Evolutionary conservation across 1,140 invertebrate species (phyloP).

Genomic region (Cotesia glomerata): DNA sequence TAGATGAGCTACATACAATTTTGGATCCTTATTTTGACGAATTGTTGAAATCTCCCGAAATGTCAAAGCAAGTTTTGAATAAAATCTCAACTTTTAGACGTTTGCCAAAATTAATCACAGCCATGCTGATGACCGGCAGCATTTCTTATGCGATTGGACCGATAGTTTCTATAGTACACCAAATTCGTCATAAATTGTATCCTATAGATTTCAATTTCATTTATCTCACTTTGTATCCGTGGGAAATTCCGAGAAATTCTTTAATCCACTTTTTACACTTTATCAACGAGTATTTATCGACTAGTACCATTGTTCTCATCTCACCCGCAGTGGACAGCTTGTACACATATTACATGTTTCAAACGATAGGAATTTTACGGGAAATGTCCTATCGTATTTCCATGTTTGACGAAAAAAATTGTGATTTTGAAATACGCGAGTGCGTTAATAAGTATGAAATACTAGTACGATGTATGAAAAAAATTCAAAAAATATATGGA

Average conservation of each 20-base stretch:
- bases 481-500: conserved; percentile 18
- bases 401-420: conserved; percentile 29
- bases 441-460: conserved; percentile 24
- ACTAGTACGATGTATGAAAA: conserved; percentile 22
- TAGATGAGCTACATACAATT: conserved; percentile 14
- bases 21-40: conserved; percentile 18
- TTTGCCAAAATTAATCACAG: background rate
- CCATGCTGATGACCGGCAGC: background rate
- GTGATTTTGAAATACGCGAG: conserved; percentile 24
- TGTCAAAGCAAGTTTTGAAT: conserved; percentile 12
- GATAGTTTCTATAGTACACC: conserved; percentile 4
- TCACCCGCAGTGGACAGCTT: conserved; percentile 37
- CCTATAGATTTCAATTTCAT: conserved; percentile 18
- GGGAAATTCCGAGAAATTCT: conserved; percentile 9
- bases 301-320: conserved; percentile 9
- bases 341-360: conserved; percentile 41
- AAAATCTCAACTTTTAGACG: conserved; percentile 5
- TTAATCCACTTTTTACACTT: conserved; percentile 28
- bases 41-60: background rate
- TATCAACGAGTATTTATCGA: conserved; percentile 9
- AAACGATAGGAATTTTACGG: conserved; percentile 33
- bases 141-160: conserved; percentile 9
- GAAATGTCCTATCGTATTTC: conserved; percentile 28
- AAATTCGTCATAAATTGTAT: background rate
- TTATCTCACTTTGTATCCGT: conserved; percentile 28